Conservation (phyloP, 2,888 invertebrate genomes). For the Sialis fuliginosa region DNA sequence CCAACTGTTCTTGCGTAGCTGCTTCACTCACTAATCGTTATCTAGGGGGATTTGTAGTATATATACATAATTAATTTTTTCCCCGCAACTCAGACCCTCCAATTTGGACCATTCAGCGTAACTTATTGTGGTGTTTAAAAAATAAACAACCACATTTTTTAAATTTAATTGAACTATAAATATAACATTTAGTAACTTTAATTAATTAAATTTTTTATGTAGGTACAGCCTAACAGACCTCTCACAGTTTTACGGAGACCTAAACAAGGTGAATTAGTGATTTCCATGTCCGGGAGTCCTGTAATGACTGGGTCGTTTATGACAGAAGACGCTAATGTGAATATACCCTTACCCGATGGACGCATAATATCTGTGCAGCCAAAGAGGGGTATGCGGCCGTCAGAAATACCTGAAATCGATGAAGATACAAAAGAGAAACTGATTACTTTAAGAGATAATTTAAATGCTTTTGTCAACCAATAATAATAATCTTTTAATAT, state of each 20-base stretch:
- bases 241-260: conserved; percentile 41
- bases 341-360: conserved; percentile 45
- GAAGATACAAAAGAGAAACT: conserved; percentile 28
- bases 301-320: conserved; percentile 33
- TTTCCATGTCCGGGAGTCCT: conserved; percentile 50
- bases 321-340: conserved; percentile 40
- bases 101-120: too few species aligned
- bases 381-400: conserved; percentile 25
- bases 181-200: conserved; percentile 2
- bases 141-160: too few species aligned
- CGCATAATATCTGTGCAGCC: conserved; percentile 43
- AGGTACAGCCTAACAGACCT: conserved; percentile 42
- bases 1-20: too few species aligned
- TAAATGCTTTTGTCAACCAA: conserved; percentile 13
- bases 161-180: not conserved
- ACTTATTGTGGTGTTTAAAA: too few species aligned
- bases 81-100: too few species aligned
- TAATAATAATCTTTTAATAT: not conserved
- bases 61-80: too few species aligned
- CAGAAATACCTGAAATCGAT: conserved; percentile 25
- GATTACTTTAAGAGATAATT: conserved; percentile 30
- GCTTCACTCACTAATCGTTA: too few species aligned
- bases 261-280: conserved; percentile 43
- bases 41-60: too few species aligned
- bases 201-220: conserved; percentile 8